Conservation (phyloP, 2,113 vertebrate genomes). For the Platycercus adscitus region DNA sequence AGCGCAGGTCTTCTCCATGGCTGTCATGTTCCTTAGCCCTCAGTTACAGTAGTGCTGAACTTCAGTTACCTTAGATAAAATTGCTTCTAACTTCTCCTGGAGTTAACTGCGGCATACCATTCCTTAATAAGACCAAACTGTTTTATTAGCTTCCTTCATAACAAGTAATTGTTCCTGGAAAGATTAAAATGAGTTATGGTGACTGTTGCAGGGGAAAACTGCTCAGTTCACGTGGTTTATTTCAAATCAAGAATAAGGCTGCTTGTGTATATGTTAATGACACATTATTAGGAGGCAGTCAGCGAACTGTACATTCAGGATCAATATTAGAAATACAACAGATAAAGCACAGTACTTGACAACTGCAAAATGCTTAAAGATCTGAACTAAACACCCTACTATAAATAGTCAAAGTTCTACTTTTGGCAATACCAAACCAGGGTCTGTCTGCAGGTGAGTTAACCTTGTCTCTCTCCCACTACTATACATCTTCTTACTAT, state of each 20-base stretch:
- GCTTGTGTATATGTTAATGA: neutral
- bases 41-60: neutral
- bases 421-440: neutral
- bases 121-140: neutral
- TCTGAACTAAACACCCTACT: neutral
- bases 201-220: neutral
- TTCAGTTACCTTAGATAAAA: neutral
- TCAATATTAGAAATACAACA: neutral
- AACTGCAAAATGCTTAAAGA: neutral
- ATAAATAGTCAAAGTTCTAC: neutral
- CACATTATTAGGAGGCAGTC: neutral
- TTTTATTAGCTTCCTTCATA: neutral
- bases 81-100: neutral
- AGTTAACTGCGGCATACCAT: neutral
- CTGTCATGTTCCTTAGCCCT: neutral
- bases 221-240: neutral
- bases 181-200: neutral
- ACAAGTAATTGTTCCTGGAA: neutral
- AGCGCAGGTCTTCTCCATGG: rapidly evolving
- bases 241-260: neutral
- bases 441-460: neutral
- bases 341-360: neutral
- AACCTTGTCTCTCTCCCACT: neutral
- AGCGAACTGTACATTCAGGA: neutral
- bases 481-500: neutral